Conservation (phyloP, 2,113 vertebrate species). For the Hypocryptadius cinnamomeus region DNA sequence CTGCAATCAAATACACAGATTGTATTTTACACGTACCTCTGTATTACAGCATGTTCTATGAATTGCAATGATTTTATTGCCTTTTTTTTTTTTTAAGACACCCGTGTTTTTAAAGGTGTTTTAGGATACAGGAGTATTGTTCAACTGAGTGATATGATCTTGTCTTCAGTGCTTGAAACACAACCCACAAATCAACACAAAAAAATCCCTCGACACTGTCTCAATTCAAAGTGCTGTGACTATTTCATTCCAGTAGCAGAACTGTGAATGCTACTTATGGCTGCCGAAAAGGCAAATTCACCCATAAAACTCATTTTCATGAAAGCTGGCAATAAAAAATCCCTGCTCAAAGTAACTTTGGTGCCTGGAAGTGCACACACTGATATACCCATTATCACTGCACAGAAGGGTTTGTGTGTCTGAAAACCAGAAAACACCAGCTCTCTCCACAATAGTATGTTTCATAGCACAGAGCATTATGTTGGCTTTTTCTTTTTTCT, state of each 20-base stretch:
- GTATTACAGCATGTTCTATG: constrained; percentile 71
- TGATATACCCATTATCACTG: neutral
- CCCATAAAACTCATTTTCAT: constrained; percentile 4
- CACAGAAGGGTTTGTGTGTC: neutral
- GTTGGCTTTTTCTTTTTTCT: neutral
- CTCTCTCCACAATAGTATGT: neutral
- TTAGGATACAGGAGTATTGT: constrained; percentile 24
- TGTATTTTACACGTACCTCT: constrained; percentile 87
- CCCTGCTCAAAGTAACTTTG: neutral
- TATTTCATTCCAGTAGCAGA: constrained; percentile 20
- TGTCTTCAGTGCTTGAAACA: constrained; percentile 31
- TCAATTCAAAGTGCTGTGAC: constrained; percentile 11
- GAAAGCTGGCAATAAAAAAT: neutral
- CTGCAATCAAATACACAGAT: constrained; percentile 94
- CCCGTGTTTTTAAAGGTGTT: constrained; percentile 51
- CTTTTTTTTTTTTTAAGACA: neutral
- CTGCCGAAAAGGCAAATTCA: constrained; percentile 19
- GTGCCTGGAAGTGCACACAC: neutral
- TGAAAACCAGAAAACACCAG: neutral
- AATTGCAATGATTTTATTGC: constrained; percentile 74
- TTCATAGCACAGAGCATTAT: neutral
- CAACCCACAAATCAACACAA: constrained; percentile 3
- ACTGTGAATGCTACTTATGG: constrained; percentile 11
- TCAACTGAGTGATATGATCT: constrained; percentile 55
- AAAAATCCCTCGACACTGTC: neutral